phyloP scores from a whole-genome alignment of 2,113 vertebrate species.

The Anhinga rufa region DNA sequence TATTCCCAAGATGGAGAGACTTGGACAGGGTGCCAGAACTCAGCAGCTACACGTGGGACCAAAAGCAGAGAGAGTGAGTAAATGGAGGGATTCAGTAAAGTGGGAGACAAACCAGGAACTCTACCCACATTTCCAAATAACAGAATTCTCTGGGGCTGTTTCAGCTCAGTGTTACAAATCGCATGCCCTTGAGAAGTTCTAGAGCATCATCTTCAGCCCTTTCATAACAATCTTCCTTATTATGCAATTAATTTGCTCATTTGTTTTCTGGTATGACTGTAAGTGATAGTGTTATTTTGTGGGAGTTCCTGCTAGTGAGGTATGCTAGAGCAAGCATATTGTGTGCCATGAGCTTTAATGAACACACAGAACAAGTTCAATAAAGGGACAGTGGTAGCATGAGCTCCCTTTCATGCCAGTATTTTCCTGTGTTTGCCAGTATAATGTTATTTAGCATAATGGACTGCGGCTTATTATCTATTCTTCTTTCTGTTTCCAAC shows the following conservation, averaged over 20 bases:
- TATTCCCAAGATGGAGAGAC: constrained; percentile 66
- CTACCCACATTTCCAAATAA: neutral
- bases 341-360: neutral
- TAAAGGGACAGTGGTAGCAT: neutral
- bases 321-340: neutral
- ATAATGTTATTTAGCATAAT: neutral
- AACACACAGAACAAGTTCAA: neutral
- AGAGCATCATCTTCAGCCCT: neutral
- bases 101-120: neutral
- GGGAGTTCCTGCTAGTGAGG: neutral
- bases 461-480: neutral
- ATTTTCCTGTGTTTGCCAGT: neutral
- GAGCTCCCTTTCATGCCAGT: neutral
- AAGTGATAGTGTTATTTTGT: neutral
- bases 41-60: neutral
- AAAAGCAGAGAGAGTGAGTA: neutral
- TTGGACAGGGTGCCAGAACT: constrained; percentile 6
- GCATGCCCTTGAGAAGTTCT: neutral
- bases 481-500: neutral
- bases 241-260: neutral
- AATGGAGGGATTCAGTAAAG: neutral
- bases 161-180: neutral
- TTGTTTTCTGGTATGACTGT: neutral
- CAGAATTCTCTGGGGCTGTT: neutral
- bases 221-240: neutral